phyloP scores from a whole-genome alignment of 1,140 invertebrate species.

The Pseudomyrmex flavicornis region DNA sequence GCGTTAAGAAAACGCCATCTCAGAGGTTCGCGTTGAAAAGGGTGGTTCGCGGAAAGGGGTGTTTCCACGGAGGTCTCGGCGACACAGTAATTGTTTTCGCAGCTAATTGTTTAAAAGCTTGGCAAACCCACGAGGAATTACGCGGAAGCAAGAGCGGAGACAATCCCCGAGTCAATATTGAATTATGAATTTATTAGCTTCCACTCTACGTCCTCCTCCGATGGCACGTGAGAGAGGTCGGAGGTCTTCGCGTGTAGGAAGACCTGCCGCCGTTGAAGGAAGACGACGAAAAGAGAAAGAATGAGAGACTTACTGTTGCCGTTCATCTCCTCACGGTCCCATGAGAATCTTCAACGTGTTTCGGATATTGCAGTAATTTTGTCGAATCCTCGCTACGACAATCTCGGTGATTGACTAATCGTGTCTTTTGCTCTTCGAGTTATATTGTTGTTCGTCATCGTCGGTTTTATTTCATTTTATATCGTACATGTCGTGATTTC shows the following conservation, averaged over 20 bases:
- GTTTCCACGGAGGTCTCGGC: conserved; percentile 49
- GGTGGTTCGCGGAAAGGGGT: conserved; percentile 58
- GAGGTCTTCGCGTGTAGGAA: conserved; percentile 48
- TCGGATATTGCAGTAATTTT: conserved; percentile 71
- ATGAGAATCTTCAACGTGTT: conserved; percentile 57
- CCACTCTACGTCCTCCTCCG: conserved; percentile 52
- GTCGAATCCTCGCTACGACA: conserved; percentile 67
- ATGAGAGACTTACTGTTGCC: conserved; percentile 62
- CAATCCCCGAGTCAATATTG: conserved; percentile 82
- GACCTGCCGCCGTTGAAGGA: conserved; percentile 1
- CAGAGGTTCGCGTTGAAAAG: conserved; percentile 61
- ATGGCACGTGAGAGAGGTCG: conserved; percentile 62
- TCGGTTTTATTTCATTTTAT: neutral
- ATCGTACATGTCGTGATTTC: neutral
- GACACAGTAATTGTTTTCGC: conserved; percentile 78
- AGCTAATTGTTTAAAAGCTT: conserved; percentile 83
- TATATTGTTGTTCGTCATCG: conserved; percentile 1
- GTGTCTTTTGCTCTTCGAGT: conserved; percentile 7
- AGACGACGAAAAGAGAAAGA: conserved; percentile 42
- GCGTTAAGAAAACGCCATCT: conserved; percentile 68
- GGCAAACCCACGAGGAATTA: conserved; percentile 76
- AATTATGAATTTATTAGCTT: conserved; percentile 82
- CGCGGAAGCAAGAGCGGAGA: conserved; percentile 69
- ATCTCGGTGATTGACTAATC: conserved; percentile 71
- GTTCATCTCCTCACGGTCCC: neutral